Base-by-base conservation (phyloP, 2,888 invertebrate genomes). In the Eledona agricola region DNA sequence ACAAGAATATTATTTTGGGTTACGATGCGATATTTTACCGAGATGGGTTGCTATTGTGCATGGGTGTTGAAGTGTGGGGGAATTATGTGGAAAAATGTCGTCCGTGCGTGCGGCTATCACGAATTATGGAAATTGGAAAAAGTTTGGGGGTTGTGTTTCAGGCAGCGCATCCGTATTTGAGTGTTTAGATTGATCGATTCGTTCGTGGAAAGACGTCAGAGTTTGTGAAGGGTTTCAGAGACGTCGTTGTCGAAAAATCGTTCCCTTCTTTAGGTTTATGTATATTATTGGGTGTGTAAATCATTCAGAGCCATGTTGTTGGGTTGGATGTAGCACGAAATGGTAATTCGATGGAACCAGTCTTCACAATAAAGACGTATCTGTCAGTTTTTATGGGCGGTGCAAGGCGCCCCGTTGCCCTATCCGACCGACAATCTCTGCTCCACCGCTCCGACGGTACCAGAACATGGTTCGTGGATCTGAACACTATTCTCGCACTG, bases 331-430 rank as follows among this genome's bases (percentile, higher is more conserved):
- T 52, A 23, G 53, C 47, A 53, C 47, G 46, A 40, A 52, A 52
- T 46, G 47, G 53, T 53, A 47, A 40, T 53, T 32, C 34, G 28
- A 26, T 49, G 37, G 50, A 71, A 70, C 71, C 71, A 70, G 71
- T 70, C 68, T 63, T 64, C 65, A 72, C 69, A 72, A 74, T 74
- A 73, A 73, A 75, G 74, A 75, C 74, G 72, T 75, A 73, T 72
- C 73, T 73, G 74, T 75, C 74, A 74, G 72, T 67, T 74, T 73
- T 73, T 74, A 71, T 72, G 70, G 72, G 69, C 71, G 70, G 67
- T 64, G 56, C 49, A 56, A 62, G 65, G 64, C 69, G 70, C 67
- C 70, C 65, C 69, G 63, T 65, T 47, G 65, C 65, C 65, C 64
- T 63, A 68, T 65, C 69, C 66, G 63, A 52, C 65, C 63, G 62